A percentile compares a stretch with the other conserved stretches of the same genome.
These are phyloP conservation scores for Galleria mellonella DNA, from an alignment of 1,140 invertebrate species.

Conservation along the genomic window DNA sequence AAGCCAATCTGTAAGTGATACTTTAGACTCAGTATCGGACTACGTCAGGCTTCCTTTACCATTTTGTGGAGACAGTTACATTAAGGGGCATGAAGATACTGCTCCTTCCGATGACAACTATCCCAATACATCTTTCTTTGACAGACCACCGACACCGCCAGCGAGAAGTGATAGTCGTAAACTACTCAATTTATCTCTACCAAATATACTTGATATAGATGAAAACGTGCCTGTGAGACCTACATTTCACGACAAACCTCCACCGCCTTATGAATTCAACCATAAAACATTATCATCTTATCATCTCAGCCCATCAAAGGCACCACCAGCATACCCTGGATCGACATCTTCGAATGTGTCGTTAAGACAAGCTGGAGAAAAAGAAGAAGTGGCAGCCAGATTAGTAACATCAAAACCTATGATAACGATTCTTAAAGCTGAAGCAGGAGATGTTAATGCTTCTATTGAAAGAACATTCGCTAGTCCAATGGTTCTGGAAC, in stretches of 20 bases:
- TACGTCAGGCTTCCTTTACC: conserved; percentile 88
- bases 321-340: conserved; percentile 54
- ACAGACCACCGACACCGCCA: conserved; percentile 77
- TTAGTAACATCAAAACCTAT: conserved; percentile 81
- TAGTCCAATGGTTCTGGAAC: conserved; percentile 63
- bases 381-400: conserved; percentile 79
- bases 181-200: conserved; percentile 62
- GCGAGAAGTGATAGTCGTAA: conserved; percentile 78
- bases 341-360: conserved; percentile 14
- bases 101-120: conserved; percentile 70
- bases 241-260: conserved; percentile 50
- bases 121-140: conserved; percentile 66
- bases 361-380: conserved; percentile 39
- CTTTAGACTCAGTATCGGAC: conserved; percentile 90
- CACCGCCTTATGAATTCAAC: conserved; percentile 65
- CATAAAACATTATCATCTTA: conserved; percentile 50
- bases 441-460: conserved; percentile 72
- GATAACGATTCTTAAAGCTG: conserved; percentile 80
- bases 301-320: conserved; percentile 27
- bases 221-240: conserved; percentile 18
- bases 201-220: conserved; percentile 59
- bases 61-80: conserved; percentile 74
- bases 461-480: conserved; percentile 63
- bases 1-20: conserved; percentile 86
- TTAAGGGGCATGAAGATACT: conserved; percentile 71